These are phyloP conservation scores for Notechis scutatus DNA, from an alignment of 2,113 vertebrate species.

Conservation along the genomic window DNA sequence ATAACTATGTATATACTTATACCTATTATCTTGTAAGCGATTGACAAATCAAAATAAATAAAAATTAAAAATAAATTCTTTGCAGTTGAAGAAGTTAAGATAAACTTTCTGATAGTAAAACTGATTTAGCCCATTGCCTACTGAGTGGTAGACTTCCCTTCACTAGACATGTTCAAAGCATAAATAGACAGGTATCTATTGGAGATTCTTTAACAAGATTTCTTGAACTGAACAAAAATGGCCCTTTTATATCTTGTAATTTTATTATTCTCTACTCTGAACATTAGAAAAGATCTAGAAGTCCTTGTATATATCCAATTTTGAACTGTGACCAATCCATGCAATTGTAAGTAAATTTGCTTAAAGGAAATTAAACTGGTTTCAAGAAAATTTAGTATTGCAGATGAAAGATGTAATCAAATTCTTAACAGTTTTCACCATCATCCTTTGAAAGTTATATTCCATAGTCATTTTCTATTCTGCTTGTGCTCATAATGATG, in stretches of 20 bases:
- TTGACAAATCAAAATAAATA: no score
- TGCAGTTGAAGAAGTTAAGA: neutral
- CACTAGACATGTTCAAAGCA: neutral
- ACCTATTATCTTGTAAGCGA: no score
- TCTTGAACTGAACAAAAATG: neutral
- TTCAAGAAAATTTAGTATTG: neutral
- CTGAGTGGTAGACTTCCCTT: neutral
- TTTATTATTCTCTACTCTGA: neutral
- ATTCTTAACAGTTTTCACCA: conserved; percentile 2
- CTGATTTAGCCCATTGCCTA: neutral
- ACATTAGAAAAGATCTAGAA: neutral
- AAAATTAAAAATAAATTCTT: neutral
- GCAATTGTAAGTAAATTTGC: neutral
- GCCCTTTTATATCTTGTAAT: neutral
- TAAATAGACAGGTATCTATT: neutral
- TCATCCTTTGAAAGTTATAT: neutral
- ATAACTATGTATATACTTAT: no score
- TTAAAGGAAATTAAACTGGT: neutral
- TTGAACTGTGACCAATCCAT: neutral
- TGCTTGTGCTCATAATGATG: conserved; percentile 20
- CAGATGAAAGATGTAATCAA: conserved; percentile 10
- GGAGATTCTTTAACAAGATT: neutral
- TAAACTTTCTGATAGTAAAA: neutral
- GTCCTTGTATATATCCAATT: neutral
- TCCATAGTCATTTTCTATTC: conserved; percentile 40